Conservation (phyloP, 1,140 invertebrate species). For the Hyphantria cunea region DNA sequence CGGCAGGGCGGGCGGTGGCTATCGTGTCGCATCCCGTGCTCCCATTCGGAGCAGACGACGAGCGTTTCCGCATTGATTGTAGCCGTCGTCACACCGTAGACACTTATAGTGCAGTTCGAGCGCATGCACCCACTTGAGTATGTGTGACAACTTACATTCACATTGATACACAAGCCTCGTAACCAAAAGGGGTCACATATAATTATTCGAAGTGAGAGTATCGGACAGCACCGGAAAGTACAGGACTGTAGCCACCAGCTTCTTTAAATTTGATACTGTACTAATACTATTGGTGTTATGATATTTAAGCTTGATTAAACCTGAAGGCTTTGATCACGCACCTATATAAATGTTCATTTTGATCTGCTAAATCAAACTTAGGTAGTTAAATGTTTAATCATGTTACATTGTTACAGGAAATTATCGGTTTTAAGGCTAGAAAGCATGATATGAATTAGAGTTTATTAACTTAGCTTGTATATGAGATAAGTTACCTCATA, state of each 20-base stretch:
- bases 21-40: slow-evolving; percentile 59
- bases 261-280: neutral
- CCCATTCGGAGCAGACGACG: slow-evolving; percentile 58
- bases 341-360: neutral
- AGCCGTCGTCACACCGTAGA: slow-evolving; percentile 60
- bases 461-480: no score
- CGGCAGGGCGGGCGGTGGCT: slow-evolving; percentile 34
- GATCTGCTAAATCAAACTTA: neutral
- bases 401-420: no score
- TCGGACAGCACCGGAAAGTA: neutral
- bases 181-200: neutral
- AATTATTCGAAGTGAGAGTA: neutral
- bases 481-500: no score
- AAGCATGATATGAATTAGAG: no score
- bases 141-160: slow-evolving; percentile 27
- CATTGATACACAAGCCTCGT: slow-evolving; percentile 9
- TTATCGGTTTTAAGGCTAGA: no score
- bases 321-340: slow-evolving; percentile 1
- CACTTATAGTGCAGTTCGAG: slow-evolving; percentile 57
- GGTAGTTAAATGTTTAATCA: no score
- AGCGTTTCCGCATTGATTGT: slow-evolving; percentile 72
- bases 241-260: neutral
- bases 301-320: neutral
- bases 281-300: neutral
- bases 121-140: slow-evolving; percentile 21